A percentile compares a stretch with the other conserved stretches of the same genome.
Conservation (phyloP, 2,797 vertebrate genomes). For the Sebastes ruberrimus region DNA sequence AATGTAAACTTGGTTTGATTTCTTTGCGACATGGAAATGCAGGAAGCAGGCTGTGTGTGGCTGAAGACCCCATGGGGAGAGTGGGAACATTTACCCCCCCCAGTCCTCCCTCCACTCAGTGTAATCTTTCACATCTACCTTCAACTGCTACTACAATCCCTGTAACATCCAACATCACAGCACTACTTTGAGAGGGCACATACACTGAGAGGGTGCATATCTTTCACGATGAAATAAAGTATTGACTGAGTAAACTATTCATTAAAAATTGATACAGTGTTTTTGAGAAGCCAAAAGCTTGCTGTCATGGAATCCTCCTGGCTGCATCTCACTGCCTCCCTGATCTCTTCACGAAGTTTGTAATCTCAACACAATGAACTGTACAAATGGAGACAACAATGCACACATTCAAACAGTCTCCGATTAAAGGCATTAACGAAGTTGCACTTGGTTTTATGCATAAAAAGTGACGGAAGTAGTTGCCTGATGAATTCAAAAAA, state of each 20-base stretch:
- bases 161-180: too few relatives aligned
- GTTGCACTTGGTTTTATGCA: neutral
- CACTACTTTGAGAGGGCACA: too few relatives aligned
- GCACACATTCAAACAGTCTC: neutral
- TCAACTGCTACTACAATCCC: neutral
- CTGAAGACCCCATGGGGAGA: conserved; percentile 7
- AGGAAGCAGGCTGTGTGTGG: conserved; percentile 56
- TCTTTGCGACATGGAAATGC: conserved; percentile 44
- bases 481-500: neutral
- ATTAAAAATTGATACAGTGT: too few relatives aligned
- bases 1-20: conserved; percentile 48
- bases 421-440: neutral
- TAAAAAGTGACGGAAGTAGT: neutral
- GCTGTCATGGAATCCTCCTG: neutral
- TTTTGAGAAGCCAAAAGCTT: neutral
- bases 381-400: neutral
- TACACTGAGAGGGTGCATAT: too few relatives aligned
- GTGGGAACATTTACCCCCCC: neutral
- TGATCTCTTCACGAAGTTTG: neutral
- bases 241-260: too few relatives aligned
- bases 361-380: neutral
- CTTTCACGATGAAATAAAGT: too few relatives aligned
- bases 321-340: neutral
- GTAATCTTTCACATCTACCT: neutral
- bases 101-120: neutral